phyloP scores from a whole-genome alignment of 2,888 invertebrate genomes.

The Endomychus coccineus region DNA sequence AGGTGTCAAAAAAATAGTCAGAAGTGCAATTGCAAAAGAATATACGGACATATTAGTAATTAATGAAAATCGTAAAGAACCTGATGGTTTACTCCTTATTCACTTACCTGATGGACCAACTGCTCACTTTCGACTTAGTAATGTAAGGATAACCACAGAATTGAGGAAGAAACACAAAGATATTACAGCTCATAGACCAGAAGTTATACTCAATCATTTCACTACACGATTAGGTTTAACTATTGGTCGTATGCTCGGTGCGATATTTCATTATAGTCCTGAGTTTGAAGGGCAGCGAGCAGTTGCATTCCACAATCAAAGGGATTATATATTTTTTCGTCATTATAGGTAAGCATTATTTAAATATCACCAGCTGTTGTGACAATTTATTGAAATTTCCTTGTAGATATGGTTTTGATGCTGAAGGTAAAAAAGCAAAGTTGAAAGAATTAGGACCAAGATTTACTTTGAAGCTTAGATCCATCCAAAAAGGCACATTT shows the following conservation, averaged over 20 bases:
- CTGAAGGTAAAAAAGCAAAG: slow-evolving; percentile 64
- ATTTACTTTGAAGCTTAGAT: slow-evolving; percentile 87
- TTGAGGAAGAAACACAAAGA: slow-evolving; percentile 71
- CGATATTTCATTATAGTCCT: slow-evolving; percentile 92
- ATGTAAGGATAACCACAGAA: slow-evolving; percentile 83
- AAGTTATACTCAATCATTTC: slow-evolving; percentile 94
- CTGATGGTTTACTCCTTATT: slow-evolving; percentile 85
- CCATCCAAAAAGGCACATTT: slow-evolving; percentile 94
- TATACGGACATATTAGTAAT: slow-evolving; percentile 87
- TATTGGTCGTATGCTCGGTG: slow-evolving; percentile 86
- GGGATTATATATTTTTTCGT: slow-evolving; percentile 97
- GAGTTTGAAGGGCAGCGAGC: slow-evolving; percentile 89
- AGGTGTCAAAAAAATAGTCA: slow-evolving; percentile 87
- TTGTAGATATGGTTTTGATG: slow-evolving; percentile 78
- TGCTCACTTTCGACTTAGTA: slow-evolving; percentile 90
- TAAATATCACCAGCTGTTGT: background rate
- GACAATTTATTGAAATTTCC: slow-evolving; percentile 5
- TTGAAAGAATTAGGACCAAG: slow-evolving; percentile 93
- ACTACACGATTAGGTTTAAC: slow-evolving; percentile 87
- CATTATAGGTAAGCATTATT: slow-evolving; percentile 66
- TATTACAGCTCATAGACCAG: slow-evolving; percentile 83
- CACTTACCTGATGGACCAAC: slow-evolving; percentile 97
- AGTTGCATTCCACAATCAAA: slow-evolving; percentile 97
- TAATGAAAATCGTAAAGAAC: slow-evolving; percentile 88
- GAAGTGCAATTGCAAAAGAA: slow-evolving; percentile 69